phyloP scores from a whole-genome alignment of 2,797 vertebrate species.

The Propithecus perrieri region DNA sequence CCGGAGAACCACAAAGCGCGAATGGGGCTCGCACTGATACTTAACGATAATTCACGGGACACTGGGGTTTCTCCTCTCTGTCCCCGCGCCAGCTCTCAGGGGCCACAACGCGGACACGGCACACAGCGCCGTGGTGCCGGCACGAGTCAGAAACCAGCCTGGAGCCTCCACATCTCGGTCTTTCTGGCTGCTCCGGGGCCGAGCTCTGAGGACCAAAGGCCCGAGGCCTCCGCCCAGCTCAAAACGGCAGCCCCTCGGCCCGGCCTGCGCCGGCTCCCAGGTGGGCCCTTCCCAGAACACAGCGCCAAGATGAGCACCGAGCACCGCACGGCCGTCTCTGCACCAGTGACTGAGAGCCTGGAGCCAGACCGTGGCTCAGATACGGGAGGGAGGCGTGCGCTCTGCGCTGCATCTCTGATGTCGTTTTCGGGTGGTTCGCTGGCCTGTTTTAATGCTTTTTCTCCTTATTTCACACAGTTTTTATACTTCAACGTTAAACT shows the following conservation, averaged over 20 bases:
- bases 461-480: background rate
- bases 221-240: background rate
- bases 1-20: background rate
- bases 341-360: background rate
- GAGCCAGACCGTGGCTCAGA: background rate
- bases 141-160: background rate
- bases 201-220: background rate
- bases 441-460: background rate
- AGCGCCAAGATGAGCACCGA: too few relatives aligned
- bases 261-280: too few relatives aligned
- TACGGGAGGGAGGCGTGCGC: background rate
- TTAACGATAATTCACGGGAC: background rate
- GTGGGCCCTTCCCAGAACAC: too few relatives aligned
- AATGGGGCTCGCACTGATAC: too few relatives aligned
- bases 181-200: background rate
- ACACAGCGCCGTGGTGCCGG: background rate
- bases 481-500: too few relatives aligned
- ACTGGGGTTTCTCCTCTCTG: background rate
- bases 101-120: accelerated
- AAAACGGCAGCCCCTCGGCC: background rate
- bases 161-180: background rate
- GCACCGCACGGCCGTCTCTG: background rate
- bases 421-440: too few relatives aligned
- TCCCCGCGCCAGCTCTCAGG: background rate
- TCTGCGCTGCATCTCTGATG: background rate